phyloP scores from a whole-genome alignment of 2,888 invertebrate species.

The Willowsia nigromaculata region DNA sequence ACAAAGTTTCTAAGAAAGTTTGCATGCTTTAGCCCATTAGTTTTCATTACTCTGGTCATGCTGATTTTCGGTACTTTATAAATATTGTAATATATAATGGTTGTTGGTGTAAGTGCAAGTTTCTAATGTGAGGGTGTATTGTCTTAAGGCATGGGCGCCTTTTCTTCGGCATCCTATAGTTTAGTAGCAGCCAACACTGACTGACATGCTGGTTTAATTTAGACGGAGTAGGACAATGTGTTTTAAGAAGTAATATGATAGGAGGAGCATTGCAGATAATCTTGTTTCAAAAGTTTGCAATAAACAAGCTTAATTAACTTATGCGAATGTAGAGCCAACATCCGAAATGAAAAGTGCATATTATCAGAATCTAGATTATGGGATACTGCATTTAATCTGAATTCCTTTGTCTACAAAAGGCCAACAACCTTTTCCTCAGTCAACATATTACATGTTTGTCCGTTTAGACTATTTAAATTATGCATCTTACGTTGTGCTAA shows the following conservation, averaged over 20 bases:
- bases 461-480: no score
- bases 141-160: no score
- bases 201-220: not conserved
- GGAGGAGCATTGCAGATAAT: not conserved
- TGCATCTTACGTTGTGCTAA: no score
- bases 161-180: no score
- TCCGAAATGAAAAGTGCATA: not conserved
- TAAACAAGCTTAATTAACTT: not conserved
- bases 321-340: not conserved
- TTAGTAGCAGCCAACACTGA: not conserved
- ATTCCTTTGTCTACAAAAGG: no score
- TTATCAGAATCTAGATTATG: not conserved
- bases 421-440: no score
- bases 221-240: not conserved
- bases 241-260: not conserved
- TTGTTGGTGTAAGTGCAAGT: not conserved
- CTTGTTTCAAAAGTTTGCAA: not conserved
- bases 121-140: no score
- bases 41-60: constrained; percentile 49
- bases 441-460: no score
- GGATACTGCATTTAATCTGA: not conserved
- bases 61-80: not conserved
- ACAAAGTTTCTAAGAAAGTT: constrained; percentile 56
- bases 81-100: constrained; percentile 1
- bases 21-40: constrained; percentile 56